phyloP scores from a whole-genome alignment of 2,113 vertebrate genomes.

The Platichthys stellatus region DNA sequence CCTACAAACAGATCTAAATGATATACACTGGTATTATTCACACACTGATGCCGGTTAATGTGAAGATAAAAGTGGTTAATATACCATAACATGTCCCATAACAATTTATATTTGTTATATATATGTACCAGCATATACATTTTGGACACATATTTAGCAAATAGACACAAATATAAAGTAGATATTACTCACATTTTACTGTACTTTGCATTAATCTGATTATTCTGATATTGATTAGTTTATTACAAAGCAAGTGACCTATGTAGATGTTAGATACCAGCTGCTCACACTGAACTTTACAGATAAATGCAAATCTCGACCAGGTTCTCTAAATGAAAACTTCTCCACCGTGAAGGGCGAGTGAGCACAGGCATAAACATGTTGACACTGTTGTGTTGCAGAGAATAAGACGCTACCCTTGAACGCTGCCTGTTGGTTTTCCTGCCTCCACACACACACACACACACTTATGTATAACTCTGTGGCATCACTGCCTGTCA shows the following conservation, averaged over 20 bases:
- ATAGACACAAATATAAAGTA: background rate
- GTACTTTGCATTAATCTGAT: too few species aligned
- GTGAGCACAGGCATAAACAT: background rate
- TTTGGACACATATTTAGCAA: too few species aligned
- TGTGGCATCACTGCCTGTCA: constrained; percentile 62
- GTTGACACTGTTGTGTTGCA: constrained; percentile 10
- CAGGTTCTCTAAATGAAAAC: too few species aligned
- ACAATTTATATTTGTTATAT: too few species aligned
- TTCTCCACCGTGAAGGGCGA: background rate
- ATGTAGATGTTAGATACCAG: too few species aligned
- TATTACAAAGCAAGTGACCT: too few species aligned
- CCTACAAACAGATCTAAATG: constrained; percentile 2
- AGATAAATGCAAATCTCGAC: too few species aligned
- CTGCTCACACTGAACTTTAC: too few species aligned
- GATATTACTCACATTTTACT: too few species aligned
- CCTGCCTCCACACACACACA: constrained; percentile 32
- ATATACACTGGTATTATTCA: background rate
- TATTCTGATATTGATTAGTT: too few species aligned
- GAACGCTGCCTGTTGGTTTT: constrained; percentile 45
- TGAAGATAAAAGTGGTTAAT: background rate
- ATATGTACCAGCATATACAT: too few species aligned
- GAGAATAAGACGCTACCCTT: constrained; percentile 7
- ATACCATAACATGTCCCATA: background rate
- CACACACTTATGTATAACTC: constrained; percentile 38
- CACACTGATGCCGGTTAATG: background rate